phyloP scores from a whole-genome alignment of 2,888 invertebrate genomes.

The Tachina lurida region DNA sequence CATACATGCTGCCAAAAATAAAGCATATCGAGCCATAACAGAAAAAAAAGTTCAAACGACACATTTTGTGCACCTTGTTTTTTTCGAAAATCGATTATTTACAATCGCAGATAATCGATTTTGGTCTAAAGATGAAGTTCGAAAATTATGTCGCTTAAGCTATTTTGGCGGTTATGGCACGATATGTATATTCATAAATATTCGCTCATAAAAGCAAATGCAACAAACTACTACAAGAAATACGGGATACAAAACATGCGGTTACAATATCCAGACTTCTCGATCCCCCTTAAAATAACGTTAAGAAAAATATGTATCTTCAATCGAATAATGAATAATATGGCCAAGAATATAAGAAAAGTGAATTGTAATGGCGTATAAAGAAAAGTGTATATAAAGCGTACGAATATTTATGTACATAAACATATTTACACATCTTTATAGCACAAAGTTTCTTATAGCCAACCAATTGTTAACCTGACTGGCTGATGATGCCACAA shows the following conservation, averaged over 20 bases:
- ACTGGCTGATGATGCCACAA: slow-evolving; percentile 56
- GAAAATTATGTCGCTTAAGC: too few species aligned
- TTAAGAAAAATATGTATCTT: slow-evolving; percentile 1
- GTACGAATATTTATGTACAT: slow-evolving; percentile 7
- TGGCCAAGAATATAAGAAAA: slow-evolving; percentile 3
- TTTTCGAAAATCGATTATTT: too few species aligned
- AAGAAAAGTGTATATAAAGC: slow-evolving; percentile 26
- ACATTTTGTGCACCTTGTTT: too few species aligned
- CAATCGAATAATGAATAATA: slow-evolving; percentile 58
- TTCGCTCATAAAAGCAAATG: neutral
- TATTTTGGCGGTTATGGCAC: too few species aligned
- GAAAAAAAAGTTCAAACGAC: too few species aligned
- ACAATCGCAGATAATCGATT: too few species aligned
- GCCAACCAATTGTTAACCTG: slow-evolving; percentile 57
- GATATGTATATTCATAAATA: too few species aligned
- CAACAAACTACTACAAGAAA: slow-evolving; percentile 7
- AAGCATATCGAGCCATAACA: too few species aligned
- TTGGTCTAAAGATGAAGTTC: too few species aligned
- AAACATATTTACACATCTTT: slow-evolving; percentile 28
- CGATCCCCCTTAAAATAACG: neutral
- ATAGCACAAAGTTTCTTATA: slow-evolving; percentile 15
- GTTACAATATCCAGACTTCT: neutral
- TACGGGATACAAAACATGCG: slow-evolving; percentile 13
- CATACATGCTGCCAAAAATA: slow-evolving; percentile 39
- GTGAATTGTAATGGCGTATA: slow-evolving; percentile 58